These are phyloP conservation scores for Oligia fasciuncula DNA, from an alignment of 2,888 invertebrate species.

Conservation along the genomic window DNA sequence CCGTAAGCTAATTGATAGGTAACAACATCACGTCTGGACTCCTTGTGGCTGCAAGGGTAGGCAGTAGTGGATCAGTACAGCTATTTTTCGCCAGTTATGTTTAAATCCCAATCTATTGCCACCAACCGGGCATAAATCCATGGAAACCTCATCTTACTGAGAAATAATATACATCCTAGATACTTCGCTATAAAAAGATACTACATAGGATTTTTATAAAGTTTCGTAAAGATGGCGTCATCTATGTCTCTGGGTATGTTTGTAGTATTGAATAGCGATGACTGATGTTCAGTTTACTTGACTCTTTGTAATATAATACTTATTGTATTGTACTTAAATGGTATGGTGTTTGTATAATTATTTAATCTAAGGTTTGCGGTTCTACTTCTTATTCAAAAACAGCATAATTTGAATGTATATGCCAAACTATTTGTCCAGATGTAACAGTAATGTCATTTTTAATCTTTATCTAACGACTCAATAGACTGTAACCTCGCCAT, in stretches of 20 bases:
- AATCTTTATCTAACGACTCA: constrained; percentile 6
- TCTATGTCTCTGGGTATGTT: not conserved
- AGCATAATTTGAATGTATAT: not conserved
- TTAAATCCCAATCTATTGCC: not conserved
- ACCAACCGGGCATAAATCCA: not conserved
- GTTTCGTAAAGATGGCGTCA: constrained; percentile 29
- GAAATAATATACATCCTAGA: not conserved
- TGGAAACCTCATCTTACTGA: not conserved
- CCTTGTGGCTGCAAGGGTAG: not conserved
- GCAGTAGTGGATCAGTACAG: not conserved
- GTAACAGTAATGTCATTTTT: constrained; percentile 1
- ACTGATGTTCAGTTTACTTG: constrained; percentile 10
- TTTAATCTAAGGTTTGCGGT: not conserved
- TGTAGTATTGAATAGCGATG: constrained; percentile 14
- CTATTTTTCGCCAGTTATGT: not conserved
- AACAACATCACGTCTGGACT: not conserved
- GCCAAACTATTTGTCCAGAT: not conserved
- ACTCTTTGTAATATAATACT: constrained; percentile 19
- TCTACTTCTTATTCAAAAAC: not conserved
- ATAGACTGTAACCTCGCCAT: not conserved
- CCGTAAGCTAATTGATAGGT: constrained; percentile 1
- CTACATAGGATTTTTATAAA: not conserved
- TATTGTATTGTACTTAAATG: constrained; percentile 5
- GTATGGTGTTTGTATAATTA: not conserved
- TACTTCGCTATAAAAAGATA: not conserved